Base-by-base conservation (phyloP, 2,888 invertebrate genomes). In the Phorcus lineatus region DNA sequence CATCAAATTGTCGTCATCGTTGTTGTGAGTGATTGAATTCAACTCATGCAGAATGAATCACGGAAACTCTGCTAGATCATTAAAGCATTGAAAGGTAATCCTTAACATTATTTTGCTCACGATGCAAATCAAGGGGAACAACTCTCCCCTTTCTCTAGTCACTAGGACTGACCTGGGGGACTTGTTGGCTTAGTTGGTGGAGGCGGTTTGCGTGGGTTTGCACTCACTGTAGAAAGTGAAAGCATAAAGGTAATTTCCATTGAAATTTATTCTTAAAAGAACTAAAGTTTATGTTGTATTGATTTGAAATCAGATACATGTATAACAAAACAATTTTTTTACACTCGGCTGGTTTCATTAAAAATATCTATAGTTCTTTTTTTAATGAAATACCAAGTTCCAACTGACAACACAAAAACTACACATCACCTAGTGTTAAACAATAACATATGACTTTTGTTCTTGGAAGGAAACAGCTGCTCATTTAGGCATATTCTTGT, bases 181-280 rank as follows among this genome's bases (percentile, higher is more conserved):
- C 47, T 78, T 22, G 80, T 66, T 55, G 80, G 17, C 77, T 74
- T 67, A 17, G 81, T 28, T 3, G 54, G n/a, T 24, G 62, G 24
- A 11, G 62, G 70, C 16, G 70, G 36, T 70, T 70, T 40, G 36
- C 70, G 62, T 70, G 70, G 70, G 31, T n/a, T 70, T 70, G 70
- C 28, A 19, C 70, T 70, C 70, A 70, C 70, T 70, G 70, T 19
- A 70, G 70, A 62, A 62, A 24, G 28, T 62, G 62, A 62, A 62
- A 62, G 24, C 7, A 7, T 9, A 57, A 24, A 62, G 28, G 24
- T 62, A 24, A 28, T 28, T 24, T 62, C 62, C 62, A 62, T 13
- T 62, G 28, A 36, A 36, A 4, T 7, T 36, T 7, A 36, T 36
- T 7, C 2, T 47, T 47, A 47, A 6, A 4, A 36, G 36, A 36